Evolutionary conservation across 2,888 invertebrate species (phyloP).

Genomic region (Drosophila mimetica): DNA sequence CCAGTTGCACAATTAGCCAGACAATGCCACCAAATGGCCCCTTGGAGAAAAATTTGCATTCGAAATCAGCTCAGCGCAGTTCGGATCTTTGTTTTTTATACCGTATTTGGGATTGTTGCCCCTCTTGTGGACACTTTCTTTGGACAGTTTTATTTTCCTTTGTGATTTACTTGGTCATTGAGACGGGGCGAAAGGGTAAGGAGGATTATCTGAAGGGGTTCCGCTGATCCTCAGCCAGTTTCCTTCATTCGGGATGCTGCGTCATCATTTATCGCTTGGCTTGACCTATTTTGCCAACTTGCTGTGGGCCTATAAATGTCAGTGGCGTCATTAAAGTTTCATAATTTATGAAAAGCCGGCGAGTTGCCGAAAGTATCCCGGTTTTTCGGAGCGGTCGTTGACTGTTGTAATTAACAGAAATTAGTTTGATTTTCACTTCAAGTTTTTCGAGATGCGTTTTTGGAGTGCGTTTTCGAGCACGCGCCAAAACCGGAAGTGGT

Average conservation of each 20-base stretch:
- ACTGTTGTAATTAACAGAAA: slow-evolving; percentile 64
- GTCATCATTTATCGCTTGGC: slow-evolving; percentile 65
- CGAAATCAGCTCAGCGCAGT: slow-evolving; percentile 66
- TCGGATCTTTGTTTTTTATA: slow-evolving; percentile 22
- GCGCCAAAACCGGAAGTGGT: slow-evolving; percentile 73
- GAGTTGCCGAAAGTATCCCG: slow-evolving; percentile 7
- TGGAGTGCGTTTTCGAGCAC: slow-evolving; percentile 60
- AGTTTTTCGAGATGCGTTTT: slow-evolving; percentile 47
- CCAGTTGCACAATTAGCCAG: slow-evolving; percentile 65
- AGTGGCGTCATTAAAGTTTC: slow-evolving; percentile 73
- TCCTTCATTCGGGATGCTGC: slow-evolving; percentile 48
- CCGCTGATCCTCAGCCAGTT: background rate
- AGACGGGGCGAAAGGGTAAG: slow-evolving; percentile 27
- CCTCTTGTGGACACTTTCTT: slow-evolving; percentile 75
- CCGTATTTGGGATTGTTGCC: slow-evolving; percentile 44
- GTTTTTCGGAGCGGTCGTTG: slow-evolving; percentile 43
- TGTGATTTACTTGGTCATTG: slow-evolving; percentile 73
- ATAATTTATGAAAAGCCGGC: slow-evolving; percentile 72
- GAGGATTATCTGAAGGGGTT: slow-evolving; percentile 55
- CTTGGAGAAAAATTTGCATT: slow-evolving; percentile 69
- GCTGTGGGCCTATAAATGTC: slow-evolving; percentile 73
- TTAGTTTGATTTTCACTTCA: slow-evolving; percentile 73
- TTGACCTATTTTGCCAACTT: slow-evolving; percentile 79
- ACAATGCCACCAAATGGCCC: slow-evolving; percentile 74
- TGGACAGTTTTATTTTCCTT: slow-evolving; percentile 79